Evolutionary conservation across 2,797 vertebrate genomes (phyloP), one percentile per base, ranked within the genome.

Genomic region (Pteropus rufus): DNA sequence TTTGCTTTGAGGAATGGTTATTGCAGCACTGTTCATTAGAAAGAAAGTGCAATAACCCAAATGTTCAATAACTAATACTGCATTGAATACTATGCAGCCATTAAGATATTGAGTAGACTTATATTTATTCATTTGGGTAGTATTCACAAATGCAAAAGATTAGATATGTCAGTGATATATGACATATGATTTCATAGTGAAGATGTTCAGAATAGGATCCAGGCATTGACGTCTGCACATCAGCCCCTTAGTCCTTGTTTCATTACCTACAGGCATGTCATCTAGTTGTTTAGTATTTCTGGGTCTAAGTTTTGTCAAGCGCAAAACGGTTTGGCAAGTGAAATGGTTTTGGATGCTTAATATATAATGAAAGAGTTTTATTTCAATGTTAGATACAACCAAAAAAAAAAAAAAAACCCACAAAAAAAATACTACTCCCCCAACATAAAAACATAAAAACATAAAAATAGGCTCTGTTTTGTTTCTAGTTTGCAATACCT

Each of bases 41-140:
- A 73, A 65, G 64, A 62, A 69, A 82, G 19, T 56, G 36, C 56
- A 36, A 19, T 64, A 93, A 93, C 8, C 1, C 12, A 93, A 54
- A 16, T 58, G 12, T 83, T 84, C 34, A 70, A 95, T 96, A 97
- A 95, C 18, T 31, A 89, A 77, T 29, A 72, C 9, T 62, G 16
- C 16, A 46, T n/a, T 73, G 29, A 77, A 69, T 44, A 39, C 10
- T 69, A 15, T 46, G 31, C 0, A 29, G 10, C 15, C 54, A 52
- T 84, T 81, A 69, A 85, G n/a, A 70, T 44, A 54, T 29, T 11
- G 23, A 84, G 23, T 62, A 44, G 23, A 46, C 6, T 69, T 80
- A 11, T 7, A 34, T 41, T 46, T 70, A 76, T 10, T 79, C 34
- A 73, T 1, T 15, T 8, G 21, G 23, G 7, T 77, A 92, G 64